Conservation (phyloP, 2,888 invertebrate genomes). For the Drosophila maculinotata region DNA sequence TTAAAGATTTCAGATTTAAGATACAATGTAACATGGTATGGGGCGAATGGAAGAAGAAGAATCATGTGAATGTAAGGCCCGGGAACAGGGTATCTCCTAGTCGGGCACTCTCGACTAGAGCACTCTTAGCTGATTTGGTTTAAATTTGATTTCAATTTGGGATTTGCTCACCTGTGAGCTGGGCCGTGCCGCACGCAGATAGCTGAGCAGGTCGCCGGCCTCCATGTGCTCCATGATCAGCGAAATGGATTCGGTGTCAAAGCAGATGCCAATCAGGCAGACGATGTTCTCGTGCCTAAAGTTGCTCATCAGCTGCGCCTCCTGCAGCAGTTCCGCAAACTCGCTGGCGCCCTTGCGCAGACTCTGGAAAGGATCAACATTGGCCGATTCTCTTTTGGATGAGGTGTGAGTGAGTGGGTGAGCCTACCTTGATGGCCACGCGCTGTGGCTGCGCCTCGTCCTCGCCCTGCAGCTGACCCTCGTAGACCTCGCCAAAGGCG, state of each 20-base stretch:
- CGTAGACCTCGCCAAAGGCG: slow-evolving; percentile 98
- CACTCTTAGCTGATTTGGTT: too few relatives aligned
- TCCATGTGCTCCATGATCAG: slow-evolving; percentile 99
- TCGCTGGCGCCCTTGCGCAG: slow-evolving; percentile 95
- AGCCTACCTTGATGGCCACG: slow-evolving; percentile 94
- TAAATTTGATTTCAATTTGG: too few relatives aligned
- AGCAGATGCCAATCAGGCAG: slow-evolving; percentile 95
- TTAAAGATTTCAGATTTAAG: too few relatives aligned
- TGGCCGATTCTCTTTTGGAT: too few relatives aligned
- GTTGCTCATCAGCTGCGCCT: slow-evolving; percentile 98
- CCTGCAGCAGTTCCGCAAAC: slow-evolving; percentile 96
- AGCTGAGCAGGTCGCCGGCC: slow-evolving; percentile 97
- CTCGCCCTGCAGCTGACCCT: slow-evolving; percentile 92
- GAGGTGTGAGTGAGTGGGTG: too few relatives aligned
- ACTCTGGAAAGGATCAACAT: slow-evolving; percentile 87
- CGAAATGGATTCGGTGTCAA: slow-evolving; percentile 96
- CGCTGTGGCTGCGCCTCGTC: slow-evolving; percentile 91
- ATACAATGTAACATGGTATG: too few relatives aligned
- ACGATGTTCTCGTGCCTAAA: slow-evolving; percentile 98
- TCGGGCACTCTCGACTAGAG: too few relatives aligned
- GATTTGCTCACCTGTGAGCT: slow-evolving; percentile 86
- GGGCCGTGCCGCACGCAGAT: slow-evolving; percentile 92
- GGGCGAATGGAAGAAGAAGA: too few relatives aligned
- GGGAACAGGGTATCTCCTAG: too few relatives aligned
- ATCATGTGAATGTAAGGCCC: too few relatives aligned